Evolutionary conservation across 2,797 vertebrate genomes (phyloP).

Genomic region (Apogon talboti): DNA sequence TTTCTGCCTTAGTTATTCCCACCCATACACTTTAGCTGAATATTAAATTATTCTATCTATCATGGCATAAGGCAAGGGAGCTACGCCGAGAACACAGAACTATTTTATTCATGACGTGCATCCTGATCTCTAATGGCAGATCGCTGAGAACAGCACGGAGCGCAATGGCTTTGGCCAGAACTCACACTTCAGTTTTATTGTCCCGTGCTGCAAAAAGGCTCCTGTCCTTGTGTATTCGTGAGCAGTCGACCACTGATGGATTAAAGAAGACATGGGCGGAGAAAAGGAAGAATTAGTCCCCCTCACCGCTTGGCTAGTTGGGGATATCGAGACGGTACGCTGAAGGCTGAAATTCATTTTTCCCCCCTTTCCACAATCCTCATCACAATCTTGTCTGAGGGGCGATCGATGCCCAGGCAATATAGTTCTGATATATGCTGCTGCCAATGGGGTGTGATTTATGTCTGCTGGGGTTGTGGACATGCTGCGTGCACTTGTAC

Average conservation of each 20-base stretch:
- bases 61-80: constrained; percentile 12
- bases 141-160: no score
- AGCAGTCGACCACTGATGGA: constrained; percentile 42
- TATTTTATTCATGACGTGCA: constrained; percentile 2
- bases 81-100: background rate
- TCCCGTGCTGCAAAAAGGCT: constrained; percentile 11
- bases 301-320: constrained; percentile 39
- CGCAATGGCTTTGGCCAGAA: background rate
- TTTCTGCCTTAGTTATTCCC: constrained; percentile 7
- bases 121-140: constrained; percentile 3
- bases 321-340: constrained; percentile 35
- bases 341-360: constrained; percentile 56
- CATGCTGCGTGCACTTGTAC: constrained; percentile 23
- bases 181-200: constrained; percentile 30
- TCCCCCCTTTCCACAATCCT: constrained; percentile 47
- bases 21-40: constrained; percentile 22
- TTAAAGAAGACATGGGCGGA: constrained; percentile 43
- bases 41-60: constrained; percentile 27
- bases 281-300: constrained; percentile 22
- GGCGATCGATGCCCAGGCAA: constrained; percentile 63
- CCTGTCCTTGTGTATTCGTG: constrained; percentile 30
- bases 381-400: constrained; percentile 60
- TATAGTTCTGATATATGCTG: constrained; percentile 65
- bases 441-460: constrained; percentile 62
- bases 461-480: constrained; percentile 44